Conservation (phyloP, 2,888 invertebrate species). For the Platypus cylindrus region DNA sequence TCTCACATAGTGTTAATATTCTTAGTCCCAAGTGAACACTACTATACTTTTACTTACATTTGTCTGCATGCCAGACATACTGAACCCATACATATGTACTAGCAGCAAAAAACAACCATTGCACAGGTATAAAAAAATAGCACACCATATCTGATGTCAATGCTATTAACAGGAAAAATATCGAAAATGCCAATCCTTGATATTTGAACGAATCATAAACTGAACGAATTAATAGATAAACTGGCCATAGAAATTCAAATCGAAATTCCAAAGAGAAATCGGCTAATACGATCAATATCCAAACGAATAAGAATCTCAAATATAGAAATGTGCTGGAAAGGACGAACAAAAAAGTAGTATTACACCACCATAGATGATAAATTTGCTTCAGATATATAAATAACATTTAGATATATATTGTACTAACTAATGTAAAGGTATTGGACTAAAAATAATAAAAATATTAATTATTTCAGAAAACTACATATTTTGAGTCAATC, state of each 20-base stretch:
- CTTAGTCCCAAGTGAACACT: background rate
- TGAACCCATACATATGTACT: slow-evolving; percentile 99
- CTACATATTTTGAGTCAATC: too few species aligned
- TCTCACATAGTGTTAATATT: background rate
- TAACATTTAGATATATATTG: background rate
- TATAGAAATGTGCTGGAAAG: slow-evolving; percentile 82
- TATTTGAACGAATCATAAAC: slow-evolving; percentile 96
- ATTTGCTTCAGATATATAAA: background rate
- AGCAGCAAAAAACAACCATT: slow-evolving; percentile 95
- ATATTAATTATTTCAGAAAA: too few species aligned
- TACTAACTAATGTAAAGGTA: background rate
- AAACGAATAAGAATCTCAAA: slow-evolving; percentile 88
- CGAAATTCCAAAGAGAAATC: slow-evolving; percentile 97
- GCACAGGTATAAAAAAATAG: slow-evolving; percentile 96
- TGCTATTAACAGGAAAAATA: slow-evolving; percentile 96
- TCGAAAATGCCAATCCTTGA: slow-evolving; percentile 86
- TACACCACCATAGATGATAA: too few species aligned
- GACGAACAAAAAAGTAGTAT: slow-evolving; percentile 17
- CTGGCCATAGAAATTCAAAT: slow-evolving; percentile 98
- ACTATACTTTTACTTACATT: slow-evolving; percentile 19
- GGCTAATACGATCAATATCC: slow-evolving; percentile 87
- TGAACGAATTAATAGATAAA: slow-evolving; percentile 90
- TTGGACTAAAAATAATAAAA: too few species aligned
- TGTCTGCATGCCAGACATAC: slow-evolving; percentile 95
- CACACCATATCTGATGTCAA: slow-evolving; percentile 97